Conservation (phyloP, 2,888 invertebrate genomes). For the Folsomia manolachei region DNA sequence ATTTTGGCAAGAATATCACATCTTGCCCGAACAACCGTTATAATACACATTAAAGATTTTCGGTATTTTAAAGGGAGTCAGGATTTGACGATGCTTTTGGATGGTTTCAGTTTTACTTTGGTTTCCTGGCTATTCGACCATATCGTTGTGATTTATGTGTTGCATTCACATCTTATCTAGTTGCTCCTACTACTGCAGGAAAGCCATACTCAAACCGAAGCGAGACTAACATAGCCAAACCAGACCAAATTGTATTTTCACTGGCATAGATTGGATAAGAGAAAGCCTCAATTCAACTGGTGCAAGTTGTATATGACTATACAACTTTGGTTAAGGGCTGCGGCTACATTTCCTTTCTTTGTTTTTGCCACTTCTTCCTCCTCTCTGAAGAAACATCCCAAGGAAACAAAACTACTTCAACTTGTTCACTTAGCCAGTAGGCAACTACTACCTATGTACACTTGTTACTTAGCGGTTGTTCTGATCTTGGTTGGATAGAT, state of each 20-base stretch:
- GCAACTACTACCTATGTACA: not conserved
- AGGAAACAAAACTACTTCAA: too few relatives aligned
- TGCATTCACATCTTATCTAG: constrained; percentile 17
- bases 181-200: not conserved
- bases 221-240: too few relatives aligned
- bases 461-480: too few relatives aligned
- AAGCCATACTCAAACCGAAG: too few relatives aligned
- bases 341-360: not conserved
- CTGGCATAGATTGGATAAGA: too few relatives aligned
- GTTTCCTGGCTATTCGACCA: constrained; percentile 11
- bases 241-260: too few relatives aligned
- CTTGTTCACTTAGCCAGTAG: not conserved
- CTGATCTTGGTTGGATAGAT: too few relatives aligned
- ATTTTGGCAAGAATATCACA: not conserved
- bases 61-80: not conserved
- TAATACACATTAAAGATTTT: too few relatives aligned
- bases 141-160: constrained; percentile 20
- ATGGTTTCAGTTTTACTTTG: not conserved
- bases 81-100: not conserved
- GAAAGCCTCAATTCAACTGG: not conserved
- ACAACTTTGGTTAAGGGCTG: not conserved
- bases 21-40: not conserved
- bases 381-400: not conserved
- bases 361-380: constrained; percentile 18
- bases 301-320: too few relatives aligned